Percentiles rank a stretch among this genome's conserved stretches.
These are phyloP conservation scores for Metellina segmentata DNA, from an alignment of 2,888 invertebrate genomes.

Conservation along the genomic window DNA sequence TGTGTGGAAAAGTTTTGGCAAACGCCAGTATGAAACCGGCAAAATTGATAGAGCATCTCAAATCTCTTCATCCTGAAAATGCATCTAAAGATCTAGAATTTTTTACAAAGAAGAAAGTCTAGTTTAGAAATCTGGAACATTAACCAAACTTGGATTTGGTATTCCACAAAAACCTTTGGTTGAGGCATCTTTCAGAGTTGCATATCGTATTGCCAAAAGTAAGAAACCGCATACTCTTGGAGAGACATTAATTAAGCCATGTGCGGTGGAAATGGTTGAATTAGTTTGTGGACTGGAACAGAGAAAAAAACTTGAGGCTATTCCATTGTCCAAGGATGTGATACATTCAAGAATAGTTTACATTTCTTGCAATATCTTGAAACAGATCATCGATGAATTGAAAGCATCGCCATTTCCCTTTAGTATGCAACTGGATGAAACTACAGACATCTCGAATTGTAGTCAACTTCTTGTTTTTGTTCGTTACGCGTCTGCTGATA, in stretches of 20 bases:
- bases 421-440: slow-evolving; percentile 79
- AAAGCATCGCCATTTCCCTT: slow-evolving; percentile 68
- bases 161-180: too few relatives aligned
- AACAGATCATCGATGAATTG: slow-evolving; percentile 54
- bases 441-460: slow-evolving; percentile 80
- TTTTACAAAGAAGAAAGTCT: too few relatives aligned
- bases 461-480: slow-evolving; percentile 66
- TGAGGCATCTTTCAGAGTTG: slow-evolving; percentile 62
- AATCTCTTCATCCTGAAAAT: slow-evolving; percentile 61
- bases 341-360: slow-evolving; percentile 70
- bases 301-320: too few relatives aligned
- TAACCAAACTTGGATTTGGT: too few relatives aligned
- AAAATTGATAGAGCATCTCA: slow-evolving; percentile 62
- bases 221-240: slow-evolving; percentile 73
- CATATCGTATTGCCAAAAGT: slow-evolving; percentile 64
- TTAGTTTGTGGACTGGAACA: too few relatives aligned
- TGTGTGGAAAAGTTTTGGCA: slow-evolving; percentile 58
- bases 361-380: slow-evolving; percentile 69
- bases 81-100: slow-evolving; percentile 15
- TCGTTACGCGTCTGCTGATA: slow-evolving; percentile 62
- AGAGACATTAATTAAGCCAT: slow-evolving; percentile 67
- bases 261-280: slow-evolving; percentile 44
- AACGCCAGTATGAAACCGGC: slow-evolving; percentile 69
- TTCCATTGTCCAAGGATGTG: slow-evolving; percentile 68
- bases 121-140: too few relatives aligned